phyloP scores from a whole-genome alignment of 2,113 vertebrate genomes.

The Onychostoma macrolepis region DNA sequence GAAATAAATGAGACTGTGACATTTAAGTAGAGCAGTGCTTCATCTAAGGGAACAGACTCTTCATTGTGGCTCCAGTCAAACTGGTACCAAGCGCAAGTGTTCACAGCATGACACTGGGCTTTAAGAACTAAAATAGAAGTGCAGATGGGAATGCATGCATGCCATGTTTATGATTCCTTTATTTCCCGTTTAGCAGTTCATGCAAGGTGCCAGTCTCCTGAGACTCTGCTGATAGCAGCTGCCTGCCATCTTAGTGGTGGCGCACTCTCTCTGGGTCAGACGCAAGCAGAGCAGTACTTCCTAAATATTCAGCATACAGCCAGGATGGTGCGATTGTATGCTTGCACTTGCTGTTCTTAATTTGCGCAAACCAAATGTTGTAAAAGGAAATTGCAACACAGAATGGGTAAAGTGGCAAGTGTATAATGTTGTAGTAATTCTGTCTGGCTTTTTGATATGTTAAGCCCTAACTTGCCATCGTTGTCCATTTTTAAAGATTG shows the following conservation, averaged over 20 bases:
- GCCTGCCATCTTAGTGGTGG: not conserved
- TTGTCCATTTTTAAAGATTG: not conserved
- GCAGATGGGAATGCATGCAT: conserved; percentile 12
- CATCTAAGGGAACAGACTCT: conserved; percentile 34
- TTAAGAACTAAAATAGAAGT: conserved; percentile 28
- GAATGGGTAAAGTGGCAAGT: not conserved
- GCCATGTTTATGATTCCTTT: conserved; percentile 33
- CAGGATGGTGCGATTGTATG: not conserved
- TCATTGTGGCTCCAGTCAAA: conserved; percentile 36
- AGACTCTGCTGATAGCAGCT: conserved; percentile 34
- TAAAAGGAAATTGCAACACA: conserved; percentile 30
- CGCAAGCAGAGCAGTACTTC: not conserved
- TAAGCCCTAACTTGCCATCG: not conserved
- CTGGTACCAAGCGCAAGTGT: conserved; percentile 40
- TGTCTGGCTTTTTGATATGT: not conserved
- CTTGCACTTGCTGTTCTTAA: not conserved
- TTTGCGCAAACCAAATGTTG: conserved; percentile 16
- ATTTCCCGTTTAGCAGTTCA: conserved; percentile 4
- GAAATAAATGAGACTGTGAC: not conserved
- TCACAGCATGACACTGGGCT: conserved; percentile 5
- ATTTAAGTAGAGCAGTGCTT: conserved; percentile 12
- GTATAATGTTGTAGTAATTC: not conserved
- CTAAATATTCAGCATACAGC: not conserved
- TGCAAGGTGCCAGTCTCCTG: conserved; percentile 29
- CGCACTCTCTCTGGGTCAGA: not conserved